Conservation (phyloP, 2,797 vertebrate species). For the Mormyrops attenuatus region DNA sequence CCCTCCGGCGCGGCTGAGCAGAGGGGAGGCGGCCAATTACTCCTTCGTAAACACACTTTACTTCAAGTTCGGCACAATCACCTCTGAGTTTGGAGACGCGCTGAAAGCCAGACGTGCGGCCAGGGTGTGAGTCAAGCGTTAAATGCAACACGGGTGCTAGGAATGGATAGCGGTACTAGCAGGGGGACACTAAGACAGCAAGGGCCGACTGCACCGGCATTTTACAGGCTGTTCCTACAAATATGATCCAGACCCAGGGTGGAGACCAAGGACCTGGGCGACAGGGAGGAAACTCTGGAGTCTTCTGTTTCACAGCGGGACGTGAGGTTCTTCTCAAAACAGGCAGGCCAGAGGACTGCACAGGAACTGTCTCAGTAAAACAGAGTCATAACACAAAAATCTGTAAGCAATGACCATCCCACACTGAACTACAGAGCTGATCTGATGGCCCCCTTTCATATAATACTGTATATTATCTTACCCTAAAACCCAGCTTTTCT, state of each 20-base stretch:
- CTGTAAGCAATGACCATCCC: not conserved
- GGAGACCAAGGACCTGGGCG: not conserved
- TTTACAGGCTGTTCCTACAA: not conserved
- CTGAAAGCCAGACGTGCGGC: not conserved
- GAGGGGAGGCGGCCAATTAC: slow-evolving; percentile 2
- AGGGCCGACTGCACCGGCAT: not conserved
- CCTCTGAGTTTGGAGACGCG: not conserved
- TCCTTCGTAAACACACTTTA: not conserved
- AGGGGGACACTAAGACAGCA: not conserved
- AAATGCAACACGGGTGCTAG: not conserved
- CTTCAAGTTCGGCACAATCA: not conserved
- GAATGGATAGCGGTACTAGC: not conserved
- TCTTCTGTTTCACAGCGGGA: not conserved
- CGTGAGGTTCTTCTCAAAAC: not conserved
- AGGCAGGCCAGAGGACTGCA: not conserved
- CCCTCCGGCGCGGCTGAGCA: not conserved
- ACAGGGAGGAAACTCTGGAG: not conserved
- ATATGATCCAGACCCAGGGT: not conserved
- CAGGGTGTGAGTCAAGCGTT: not conserved
- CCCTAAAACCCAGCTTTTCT: not conserved
- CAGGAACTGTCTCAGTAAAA: not conserved
- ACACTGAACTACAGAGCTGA: not conserved
- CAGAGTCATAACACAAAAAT: not conserved
- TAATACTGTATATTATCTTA: not conserved
- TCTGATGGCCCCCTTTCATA: not conserved